A percentile compares a stretch with the other conserved stretches of the same genome.
phyloP scores from a whole-genome alignment of 2,113 vertebrate species.

The Fregetta grallaria region DNA sequence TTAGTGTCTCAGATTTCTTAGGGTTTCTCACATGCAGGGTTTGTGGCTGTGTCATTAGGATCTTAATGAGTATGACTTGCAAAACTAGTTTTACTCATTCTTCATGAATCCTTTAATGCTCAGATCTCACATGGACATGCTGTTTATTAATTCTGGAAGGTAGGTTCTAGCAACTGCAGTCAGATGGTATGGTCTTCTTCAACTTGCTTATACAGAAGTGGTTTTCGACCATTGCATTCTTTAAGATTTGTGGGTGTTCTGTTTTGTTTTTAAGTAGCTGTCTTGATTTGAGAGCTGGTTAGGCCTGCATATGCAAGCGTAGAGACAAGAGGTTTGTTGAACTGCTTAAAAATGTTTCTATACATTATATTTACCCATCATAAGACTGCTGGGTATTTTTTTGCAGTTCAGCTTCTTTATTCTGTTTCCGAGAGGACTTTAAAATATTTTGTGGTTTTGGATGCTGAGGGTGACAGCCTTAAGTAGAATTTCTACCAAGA shows the following conservation, averaged over 20 bases:
- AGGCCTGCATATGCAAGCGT: not conserved
- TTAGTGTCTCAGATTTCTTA: not conserved
- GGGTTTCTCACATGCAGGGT: not conserved
- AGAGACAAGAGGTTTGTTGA: not conserved
- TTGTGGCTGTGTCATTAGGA: not conserved
- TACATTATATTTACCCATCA: not conserved
- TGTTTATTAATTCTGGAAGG: not conserved
- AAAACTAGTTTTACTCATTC: slow-evolving; percentile 25
- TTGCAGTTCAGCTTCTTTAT: not conserved
- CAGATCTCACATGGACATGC: not conserved
- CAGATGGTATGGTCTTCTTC: not conserved
- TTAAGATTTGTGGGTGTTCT: not conserved
- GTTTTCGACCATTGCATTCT: not conserved
- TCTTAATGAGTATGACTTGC: not conserved
- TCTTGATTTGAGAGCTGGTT: not conserved
- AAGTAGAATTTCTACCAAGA: not conserved
- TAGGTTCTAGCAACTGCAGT: not conserved
- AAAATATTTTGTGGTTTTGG: not conserved
- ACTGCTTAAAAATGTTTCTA: not conserved
- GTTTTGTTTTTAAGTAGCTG: not conserved
- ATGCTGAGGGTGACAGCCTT: not conserved
- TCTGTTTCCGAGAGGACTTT: not conserved
- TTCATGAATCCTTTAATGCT: not conserved
- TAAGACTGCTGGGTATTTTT: not conserved
- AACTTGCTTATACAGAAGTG: not conserved